A percentile compares a stretch with the other conserved stretches of the same genome.
phyloP scores from a whole-genome alignment of 2,797 vertebrate species.

The Tadarida brasiliensis region DNA sequence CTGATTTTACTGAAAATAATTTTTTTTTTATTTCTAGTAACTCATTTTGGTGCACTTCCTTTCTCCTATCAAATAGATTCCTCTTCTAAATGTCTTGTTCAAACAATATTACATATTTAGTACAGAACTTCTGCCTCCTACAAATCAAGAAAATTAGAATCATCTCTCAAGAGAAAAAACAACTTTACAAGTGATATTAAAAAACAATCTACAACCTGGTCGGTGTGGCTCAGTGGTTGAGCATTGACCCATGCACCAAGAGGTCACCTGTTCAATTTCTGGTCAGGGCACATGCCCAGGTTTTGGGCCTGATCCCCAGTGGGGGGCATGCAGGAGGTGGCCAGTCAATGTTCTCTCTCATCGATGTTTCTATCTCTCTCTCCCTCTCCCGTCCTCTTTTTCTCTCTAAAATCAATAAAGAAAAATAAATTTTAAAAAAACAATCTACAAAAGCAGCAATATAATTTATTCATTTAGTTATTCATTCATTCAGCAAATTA shows the following conservation, averaged over 20 bases:
- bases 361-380: no score
- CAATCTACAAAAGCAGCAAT: constrained; percentile 1
- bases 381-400: no score
- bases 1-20: background rate
- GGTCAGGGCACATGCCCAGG: no score
- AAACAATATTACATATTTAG: background rate
- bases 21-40: background rate
- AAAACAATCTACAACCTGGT: background rate
- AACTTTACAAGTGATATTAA: background rate
- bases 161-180: background rate
- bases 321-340: no score
- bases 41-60: background rate
- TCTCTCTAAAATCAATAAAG: no score
- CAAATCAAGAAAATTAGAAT: background rate
- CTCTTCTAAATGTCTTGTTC: background rate
- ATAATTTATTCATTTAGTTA: background rate
- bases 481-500: background rate
- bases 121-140: background rate
- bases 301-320: no score
- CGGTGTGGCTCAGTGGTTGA: no score
- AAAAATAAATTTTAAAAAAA: background rate
- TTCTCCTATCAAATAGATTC: background rate
- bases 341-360: no score
- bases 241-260: no score
- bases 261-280: no score